Base-by-base conservation (phyloP, 2,113 vertebrate species). In the Archilochus colubris region DNA sequence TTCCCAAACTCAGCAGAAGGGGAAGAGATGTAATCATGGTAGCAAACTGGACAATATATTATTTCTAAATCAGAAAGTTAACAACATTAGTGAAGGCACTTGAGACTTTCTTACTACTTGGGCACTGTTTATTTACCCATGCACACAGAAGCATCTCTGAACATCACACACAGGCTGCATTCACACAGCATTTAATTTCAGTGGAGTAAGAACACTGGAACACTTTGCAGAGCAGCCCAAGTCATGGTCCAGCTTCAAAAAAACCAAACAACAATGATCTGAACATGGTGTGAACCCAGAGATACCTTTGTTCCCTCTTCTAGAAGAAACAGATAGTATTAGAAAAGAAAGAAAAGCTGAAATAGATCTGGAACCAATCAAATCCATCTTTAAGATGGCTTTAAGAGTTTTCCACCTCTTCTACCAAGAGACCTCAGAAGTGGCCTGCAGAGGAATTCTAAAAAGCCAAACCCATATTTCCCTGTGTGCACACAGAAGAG, bases 131-230 rank as follows among this genome's bases (percentile, higher is more conserved):
- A 5, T 3, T 27, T 1, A 48, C 50, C 66, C 24, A 9, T 6
- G 10, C 27, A 68, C 16, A 54, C 6, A 7, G 18, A 33, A 46
- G 10, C 12, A 9, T 1, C 9, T 17, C 5, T 0, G 24, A 11
- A 5, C 30, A 10, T 33, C 50, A 23, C 57, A 20, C 0, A 50
- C 20, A 8, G 10, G 6, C 43, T n/a, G 48, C 24, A 31, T 43
- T 87, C 82, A 30, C 69, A 54, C 5, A 30, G 19, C 57, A 31
- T 11, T n/a, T 3, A 27, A 27, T 28, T 64, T 59, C 72, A 30
- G 70, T 13, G 14, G 1, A 27, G 10, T 1, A 8, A 44, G 7
- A 1, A 3, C 58, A 7, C 44, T 59, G 63, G 12, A 77, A 46
- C 12, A 5, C 1, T 8, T 36, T 12, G 8, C 27, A 73, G 59